These are phyloP conservation scores for Rhadina sibilatrix DNA, from an alignment of 2,113 vertebrate species.

Conservation along the genomic window DNA sequence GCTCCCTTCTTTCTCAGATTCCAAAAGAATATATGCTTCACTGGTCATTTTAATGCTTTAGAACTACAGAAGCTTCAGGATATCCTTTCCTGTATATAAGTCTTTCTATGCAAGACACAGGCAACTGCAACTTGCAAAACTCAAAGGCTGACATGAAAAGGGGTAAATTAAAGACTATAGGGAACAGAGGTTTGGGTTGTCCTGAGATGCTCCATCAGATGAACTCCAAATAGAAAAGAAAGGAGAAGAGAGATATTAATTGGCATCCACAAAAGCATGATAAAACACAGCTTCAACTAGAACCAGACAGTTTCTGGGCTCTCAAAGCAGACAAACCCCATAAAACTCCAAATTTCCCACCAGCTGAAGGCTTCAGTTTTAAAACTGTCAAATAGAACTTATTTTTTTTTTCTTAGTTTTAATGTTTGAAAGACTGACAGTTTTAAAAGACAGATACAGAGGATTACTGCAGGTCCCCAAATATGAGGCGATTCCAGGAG, in stretches of 20 bases:
- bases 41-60: neutral
- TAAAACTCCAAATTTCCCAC: neutral
- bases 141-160: neutral
- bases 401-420: neutral
- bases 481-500: neutral
- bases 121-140: neutral
- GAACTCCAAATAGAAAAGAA: neutral
- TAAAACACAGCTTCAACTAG: neutral
- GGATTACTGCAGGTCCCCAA: neutral
- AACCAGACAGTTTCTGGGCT: neutral
- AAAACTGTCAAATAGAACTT: neutral
- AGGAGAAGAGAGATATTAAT: neutral
- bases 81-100: neutral
- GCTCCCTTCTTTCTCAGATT: neutral
- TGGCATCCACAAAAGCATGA: neutral
- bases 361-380: neutral
- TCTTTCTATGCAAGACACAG: neutral
- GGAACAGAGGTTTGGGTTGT: neutral
- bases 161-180: neutral
- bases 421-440: neutral
- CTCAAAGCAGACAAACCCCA: neutral
- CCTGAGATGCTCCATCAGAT: neutral
- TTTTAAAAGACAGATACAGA: neutral
- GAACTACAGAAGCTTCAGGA: neutral
- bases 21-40: neutral